These are phyloP conservation scores for Amphimedon queenslandica DNA, from an alignment of 37 sponge, comb jelly and placozoan genomes.

Conservation along the genomic window DNA sequence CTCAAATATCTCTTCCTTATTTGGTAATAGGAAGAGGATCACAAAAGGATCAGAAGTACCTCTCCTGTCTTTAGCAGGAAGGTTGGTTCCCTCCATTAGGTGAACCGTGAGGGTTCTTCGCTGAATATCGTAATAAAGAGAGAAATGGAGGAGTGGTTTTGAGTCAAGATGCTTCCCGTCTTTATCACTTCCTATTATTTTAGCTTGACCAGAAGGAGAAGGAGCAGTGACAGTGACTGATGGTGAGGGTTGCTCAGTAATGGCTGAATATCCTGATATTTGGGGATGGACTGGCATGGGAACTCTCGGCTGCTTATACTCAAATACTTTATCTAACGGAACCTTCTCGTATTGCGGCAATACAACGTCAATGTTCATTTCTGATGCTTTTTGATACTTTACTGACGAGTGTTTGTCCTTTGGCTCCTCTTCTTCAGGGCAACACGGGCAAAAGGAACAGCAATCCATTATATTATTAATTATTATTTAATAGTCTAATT, in stretches of 20 bases:
- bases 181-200: background rate
- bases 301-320: constrained; percentile 20
- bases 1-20: constrained; percentile 50
- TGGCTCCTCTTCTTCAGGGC: background rate
- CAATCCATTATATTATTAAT: background rate
- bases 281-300: constrained; percentile 9
- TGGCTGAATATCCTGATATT: background rate
- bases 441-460: background rate
- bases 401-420: background rate
- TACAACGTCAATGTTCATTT: constrained; percentile 1
- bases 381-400: constrained; percentile 1
- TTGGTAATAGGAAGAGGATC: constrained; percentile 43
- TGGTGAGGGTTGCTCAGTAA: constrained; percentile 8
- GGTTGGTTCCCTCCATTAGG: constrained; percentile 24
- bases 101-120: constrained; percentile 35
- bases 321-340: constrained; percentile 4
- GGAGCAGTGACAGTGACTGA: background rate
- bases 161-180: background rate
- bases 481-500: background rate
- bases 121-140: constrained; percentile 63
- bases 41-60: constrained; percentile 26
- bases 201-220: background rate
- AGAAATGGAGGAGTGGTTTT: constrained; percentile 44
- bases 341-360: constrained; percentile 5
- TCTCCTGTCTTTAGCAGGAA: background rate